Evolutionary conservation across 2,888 invertebrate species (phyloP), one percentile per base, ranked within the genome.

Genomic region (Rhaphigaster nebulosa): DNA sequence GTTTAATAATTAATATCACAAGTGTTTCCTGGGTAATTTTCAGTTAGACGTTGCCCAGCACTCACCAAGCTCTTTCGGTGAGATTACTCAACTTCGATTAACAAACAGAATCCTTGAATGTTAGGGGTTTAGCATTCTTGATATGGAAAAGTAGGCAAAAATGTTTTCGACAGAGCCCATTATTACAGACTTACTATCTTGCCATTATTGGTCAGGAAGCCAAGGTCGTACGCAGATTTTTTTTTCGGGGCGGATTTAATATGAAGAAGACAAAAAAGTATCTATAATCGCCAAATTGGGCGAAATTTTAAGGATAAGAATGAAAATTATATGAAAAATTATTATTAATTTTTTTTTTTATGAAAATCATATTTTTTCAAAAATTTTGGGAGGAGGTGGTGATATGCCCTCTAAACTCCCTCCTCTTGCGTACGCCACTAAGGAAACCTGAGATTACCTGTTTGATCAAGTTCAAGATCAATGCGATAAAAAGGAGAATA

Each of bases 131-230:
- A 76, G 70, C 70, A 34, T 76, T 38, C 70, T 76, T 76, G 70
- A 76, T 76, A 76, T 76, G 70, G 70, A 76, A 76, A 76, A 76
- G 70, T 38, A 38, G 70, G 34, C 70, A 76, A 76, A 65, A 76
- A 38, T 38, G 38, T 76, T 76, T 76, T 20, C 70, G 23, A 76
- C 34, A 38, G 1, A 76, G 15, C 38, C 6, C 15, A 76, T 76
- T 29, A 38, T 76, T 65, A 29, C n/a, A 60, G n/a, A n/a, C n/a
- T n/a, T 60, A n/a, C n/a, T 15, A n/a, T 12, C 29, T 29, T 65
- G n/a, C n/a, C n/a, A 60, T 18, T 29, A 65, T 29, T 18, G 15
- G 29, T 29, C 0, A 65, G 29, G 29, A 65, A 15, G 15, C 29
- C 15, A n/a, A n/a, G n/a, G n/a, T n/a, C n/a, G n/a, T n/a, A n/a